Percentiles rank a stretch among this genome's conserved stretches.
Conservation (phyloP, 2,888 invertebrate genomes). For the Lypha dubia region DNA sequence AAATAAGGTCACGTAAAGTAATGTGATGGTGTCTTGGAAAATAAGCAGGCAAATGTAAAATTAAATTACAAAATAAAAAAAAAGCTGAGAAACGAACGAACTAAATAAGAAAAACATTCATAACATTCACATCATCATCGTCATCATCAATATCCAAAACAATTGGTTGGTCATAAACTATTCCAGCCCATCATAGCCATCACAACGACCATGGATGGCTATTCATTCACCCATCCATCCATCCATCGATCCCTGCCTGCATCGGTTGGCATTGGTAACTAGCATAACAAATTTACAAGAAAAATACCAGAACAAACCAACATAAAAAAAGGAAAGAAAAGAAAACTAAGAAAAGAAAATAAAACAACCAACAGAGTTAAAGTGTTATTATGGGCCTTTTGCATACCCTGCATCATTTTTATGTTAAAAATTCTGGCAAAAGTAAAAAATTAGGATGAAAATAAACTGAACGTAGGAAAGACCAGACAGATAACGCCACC, state of each 20-base stretch:
- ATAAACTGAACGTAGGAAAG: background rate
- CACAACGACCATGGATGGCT: conserved; percentile 35
- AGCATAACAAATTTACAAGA: conserved; percentile 69
- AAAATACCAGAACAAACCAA: conserved; percentile 38
- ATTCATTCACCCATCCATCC: conserved; percentile 35
- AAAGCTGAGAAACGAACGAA: conserved; percentile 26
- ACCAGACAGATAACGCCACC: background rate
- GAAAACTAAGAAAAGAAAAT: background rate
- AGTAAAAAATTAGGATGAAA: conserved; percentile 3
- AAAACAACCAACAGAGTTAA: conserved; percentile 16
- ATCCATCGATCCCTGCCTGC: conserved; percentile 25
- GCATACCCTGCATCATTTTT: conserved; percentile 36
- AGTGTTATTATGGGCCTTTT: conserved; percentile 37
- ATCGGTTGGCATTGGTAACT: conserved; percentile 60
- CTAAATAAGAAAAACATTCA: conserved; percentile 64
- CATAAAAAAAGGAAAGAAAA: background rate
- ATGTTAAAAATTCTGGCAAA: background rate
- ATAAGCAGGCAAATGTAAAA: conserved; percentile 52
- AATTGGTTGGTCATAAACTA: conserved; percentile 68
- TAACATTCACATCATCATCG: conserved; percentile 70
- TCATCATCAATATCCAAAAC: conserved; percentile 67
- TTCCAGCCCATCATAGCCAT: conserved; percentile 57
- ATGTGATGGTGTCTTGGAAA: conserved; percentile 66
- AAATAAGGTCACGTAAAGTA: conserved; percentile 72
- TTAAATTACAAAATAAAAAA: conserved; percentile 15